Evolutionary conservation across 2,888 invertebrate species (phyloP).

Genomic region (Dascillus cervinus): DNA sequence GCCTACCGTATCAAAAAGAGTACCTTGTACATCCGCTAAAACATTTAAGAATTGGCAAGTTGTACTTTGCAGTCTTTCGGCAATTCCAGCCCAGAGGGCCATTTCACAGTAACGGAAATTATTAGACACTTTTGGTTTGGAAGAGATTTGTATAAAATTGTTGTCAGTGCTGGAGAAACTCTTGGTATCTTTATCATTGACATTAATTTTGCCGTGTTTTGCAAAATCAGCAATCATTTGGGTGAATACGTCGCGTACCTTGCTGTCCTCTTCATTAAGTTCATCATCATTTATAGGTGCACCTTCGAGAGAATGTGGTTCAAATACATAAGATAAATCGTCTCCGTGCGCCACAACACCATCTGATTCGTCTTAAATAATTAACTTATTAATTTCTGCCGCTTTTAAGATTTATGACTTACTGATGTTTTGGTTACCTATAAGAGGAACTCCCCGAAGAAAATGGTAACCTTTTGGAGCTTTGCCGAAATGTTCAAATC

Average conservation of each 20-base stretch:
- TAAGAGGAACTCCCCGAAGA: constrained; percentile 57
- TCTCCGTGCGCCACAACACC: constrained; percentile 60
- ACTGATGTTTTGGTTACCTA: constrained; percentile 40
- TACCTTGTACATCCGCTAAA: too few relatives aligned
- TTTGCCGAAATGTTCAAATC: constrained; percentile 64
- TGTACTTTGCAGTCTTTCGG: constrained; percentile 48
- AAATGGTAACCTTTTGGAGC: constrained; percentile 56
- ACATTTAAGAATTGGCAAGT: constrained; percentile 43
- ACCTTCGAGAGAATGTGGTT: constrained; percentile 54
- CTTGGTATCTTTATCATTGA: constrained; percentile 37
- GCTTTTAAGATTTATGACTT: constrained; percentile 8
- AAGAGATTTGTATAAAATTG: constrained; percentile 49
- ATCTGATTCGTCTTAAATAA: constrained; percentile 19
- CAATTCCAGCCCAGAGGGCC: constrained; percentile 59
- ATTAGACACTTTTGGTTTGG: constrained; percentile 41
- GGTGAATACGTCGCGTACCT: constrained; percentile 59
- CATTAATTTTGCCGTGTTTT: constrained; percentile 41
- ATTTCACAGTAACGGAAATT: constrained; percentile 58
- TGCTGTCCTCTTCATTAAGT: constrained; percentile 49
- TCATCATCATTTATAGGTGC: constrained; percentile 42
- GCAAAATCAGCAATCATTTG: constrained; percentile 62
- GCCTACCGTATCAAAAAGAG: too few relatives aligned
- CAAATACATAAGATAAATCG: constrained; percentile 65
- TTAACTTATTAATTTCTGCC: constrained; percentile 1
- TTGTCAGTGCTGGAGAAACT: constrained; percentile 41